Percentiles rank a stretch among this genome's conserved stretches.
phyloP scores from a whole-genome alignment of 1,140 invertebrate species.

The Drosophila chauvacae region DNA sequence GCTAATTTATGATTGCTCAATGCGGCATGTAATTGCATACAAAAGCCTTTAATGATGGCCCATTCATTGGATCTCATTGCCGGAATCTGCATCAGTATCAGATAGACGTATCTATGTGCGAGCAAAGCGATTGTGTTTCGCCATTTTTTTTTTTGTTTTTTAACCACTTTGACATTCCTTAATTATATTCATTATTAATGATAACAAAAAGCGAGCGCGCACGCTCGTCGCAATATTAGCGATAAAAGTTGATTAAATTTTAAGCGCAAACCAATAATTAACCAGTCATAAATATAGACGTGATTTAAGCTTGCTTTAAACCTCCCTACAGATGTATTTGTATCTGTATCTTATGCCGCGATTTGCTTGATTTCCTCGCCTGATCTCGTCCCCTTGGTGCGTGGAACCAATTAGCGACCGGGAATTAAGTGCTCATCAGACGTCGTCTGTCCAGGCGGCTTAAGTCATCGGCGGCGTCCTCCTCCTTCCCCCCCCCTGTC shows the following conservation, averaged over 20 bases:
- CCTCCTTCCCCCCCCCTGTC: not conserved
- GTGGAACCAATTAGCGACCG: slow-evolving; percentile 63
- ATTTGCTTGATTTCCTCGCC: slow-evolving; percentile 27
- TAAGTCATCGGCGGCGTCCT: slow-evolving; percentile 12
- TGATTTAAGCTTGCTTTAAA: slow-evolving; percentile 39
- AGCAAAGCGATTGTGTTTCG: slow-evolving; percentile 36
- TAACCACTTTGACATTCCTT: slow-evolving; percentile 48
- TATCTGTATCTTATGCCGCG: not conserved
- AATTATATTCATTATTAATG: slow-evolving; percentile 65
- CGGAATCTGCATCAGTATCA: slow-evolving; percentile 29
- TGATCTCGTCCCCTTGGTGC: slow-evolving; percentile 14
- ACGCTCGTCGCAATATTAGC: slow-evolving; percentile 34
- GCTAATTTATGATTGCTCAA: slow-evolving; percentile 82
- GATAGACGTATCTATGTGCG: slow-evolving; percentile 10
- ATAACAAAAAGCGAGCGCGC: slow-evolving; percentile 37
- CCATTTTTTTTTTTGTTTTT: slow-evolving; percentile 7
- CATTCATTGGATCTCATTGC: slow-evolving; percentile 14
- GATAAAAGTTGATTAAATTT: slow-evolving; percentile 50
- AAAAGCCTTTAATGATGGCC: slow-evolving; percentile 76
- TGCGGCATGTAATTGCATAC: slow-evolving; percentile 82
- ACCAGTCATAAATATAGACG: slow-evolving; percentile 43
- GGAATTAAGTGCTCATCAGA: slow-evolving; percentile 72
- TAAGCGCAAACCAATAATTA: slow-evolving; percentile 37
- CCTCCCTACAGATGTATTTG: not conserved
- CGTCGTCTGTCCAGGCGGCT: slow-evolving; percentile 40